These are phyloP conservation scores for Callosobruchus maculatus DNA, from an alignment of 2,888 invertebrate genomes.

Conservation along the genomic window DNA sequence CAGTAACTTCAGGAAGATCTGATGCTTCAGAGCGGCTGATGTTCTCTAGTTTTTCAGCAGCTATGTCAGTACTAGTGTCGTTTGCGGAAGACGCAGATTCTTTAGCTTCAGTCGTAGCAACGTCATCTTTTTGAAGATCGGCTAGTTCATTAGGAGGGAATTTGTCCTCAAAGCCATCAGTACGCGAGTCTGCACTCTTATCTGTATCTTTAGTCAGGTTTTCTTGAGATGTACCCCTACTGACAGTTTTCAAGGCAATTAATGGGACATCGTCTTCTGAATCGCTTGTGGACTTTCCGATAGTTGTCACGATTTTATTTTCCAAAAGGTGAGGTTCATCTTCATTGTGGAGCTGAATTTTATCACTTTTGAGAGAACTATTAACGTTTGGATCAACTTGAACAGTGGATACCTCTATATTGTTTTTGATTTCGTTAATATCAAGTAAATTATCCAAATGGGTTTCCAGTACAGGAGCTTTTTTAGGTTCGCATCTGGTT, in stretches of 20 bases:
- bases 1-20: neutral
- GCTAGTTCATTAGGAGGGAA: neutral
- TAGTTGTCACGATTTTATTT: constrained; percentile 25
- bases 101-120: neutral
- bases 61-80: neutral
- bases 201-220: neutral
- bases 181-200: too few species aligned
- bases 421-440: constrained; percentile 14
- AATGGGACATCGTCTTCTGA: constrained; percentile 28
- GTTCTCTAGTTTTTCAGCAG: neutral
- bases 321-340: constrained; percentile 33
- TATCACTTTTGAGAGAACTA: constrained; percentile 1
- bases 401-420: constrained; percentile 8
- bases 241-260: constrained; percentile 17
- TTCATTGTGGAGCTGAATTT: constrained; percentile 19
- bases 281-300: constrained; percentile 13
- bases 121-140: neutral
- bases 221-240: neutral
- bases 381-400: neutral
- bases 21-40: neutral
- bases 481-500: neutral
- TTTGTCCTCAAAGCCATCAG: neutral
- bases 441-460: constrained; percentile 19
- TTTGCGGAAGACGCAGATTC: neutral
- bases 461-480: constrained; percentile 16